These are phyloP conservation scores for Benitochromis conjunctus DNA, from an alignment of 2,113 vertebrate species.

Conservation along the genomic window DNA sequence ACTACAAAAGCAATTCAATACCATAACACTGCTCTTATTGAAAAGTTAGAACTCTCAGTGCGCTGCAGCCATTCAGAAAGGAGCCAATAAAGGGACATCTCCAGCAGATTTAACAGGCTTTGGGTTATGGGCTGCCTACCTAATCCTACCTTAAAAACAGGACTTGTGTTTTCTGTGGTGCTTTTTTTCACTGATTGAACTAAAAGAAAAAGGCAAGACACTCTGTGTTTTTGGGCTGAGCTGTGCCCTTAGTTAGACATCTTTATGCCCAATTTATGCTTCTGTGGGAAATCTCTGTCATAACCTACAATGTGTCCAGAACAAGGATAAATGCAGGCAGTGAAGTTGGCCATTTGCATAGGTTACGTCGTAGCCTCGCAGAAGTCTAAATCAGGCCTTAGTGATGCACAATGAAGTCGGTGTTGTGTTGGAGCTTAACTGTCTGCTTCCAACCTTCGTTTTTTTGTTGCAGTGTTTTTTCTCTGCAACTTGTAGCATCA, in stretches of 20 bases:
- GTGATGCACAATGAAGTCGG: neutral
- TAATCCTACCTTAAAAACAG: neutral
- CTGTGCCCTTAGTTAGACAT: neutral
- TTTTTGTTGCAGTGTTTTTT: neutral
- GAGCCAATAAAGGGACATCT: neutral
- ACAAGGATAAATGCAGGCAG: neutral
- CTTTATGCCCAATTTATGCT: neutral
- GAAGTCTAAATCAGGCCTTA: neutral
- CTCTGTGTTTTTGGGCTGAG: neutral
- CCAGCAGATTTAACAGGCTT: neutral
- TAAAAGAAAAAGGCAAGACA: neutral
- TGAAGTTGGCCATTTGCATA: neutral
- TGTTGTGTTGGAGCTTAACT: neutral
- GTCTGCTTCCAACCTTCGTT: neutral
- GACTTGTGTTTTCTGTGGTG: neutral
- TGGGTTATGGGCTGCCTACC: neutral
- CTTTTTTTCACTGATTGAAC: neutral
- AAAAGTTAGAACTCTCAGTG: neutral
- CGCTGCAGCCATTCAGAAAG: neutral
- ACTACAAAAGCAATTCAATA: neutral
- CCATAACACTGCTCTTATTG: neutral
- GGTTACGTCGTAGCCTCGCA: neutral
- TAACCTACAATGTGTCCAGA: neutral
- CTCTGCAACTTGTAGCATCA: neutral
- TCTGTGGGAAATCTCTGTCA: neutral